Conservation (phyloP, 2,113 vertebrate species). For the Rhipidura dahli region DNA sequence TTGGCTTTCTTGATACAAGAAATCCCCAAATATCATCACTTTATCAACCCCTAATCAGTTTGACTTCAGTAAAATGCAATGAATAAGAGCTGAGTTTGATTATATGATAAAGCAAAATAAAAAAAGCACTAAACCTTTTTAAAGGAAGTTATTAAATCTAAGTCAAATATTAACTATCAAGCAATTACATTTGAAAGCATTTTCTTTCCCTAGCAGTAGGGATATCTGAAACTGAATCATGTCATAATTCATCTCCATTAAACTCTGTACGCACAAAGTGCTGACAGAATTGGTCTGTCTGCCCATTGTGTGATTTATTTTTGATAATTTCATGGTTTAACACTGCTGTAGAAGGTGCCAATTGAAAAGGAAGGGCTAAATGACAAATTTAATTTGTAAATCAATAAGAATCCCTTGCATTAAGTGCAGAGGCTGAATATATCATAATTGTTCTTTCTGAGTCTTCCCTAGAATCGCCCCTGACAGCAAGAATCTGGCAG, state of each 20-base stretch:
- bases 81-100: neutral
- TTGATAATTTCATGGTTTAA: neutral
- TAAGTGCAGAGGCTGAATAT: neutral
- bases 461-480: accelerated
- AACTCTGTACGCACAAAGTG: neutral
- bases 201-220: neutral
- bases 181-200: neutral
- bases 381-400: neutral
- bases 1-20: neutral
- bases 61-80: neutral
- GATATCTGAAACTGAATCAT: neutral
- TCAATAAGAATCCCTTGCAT: neutral
- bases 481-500: neutral
- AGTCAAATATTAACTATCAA: neutral
- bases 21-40: neutral
- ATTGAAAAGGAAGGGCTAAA: neutral
- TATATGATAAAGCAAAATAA: neutral
- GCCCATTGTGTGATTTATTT: neutral
- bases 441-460: neutral
- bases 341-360: neutral
- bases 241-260: neutral
- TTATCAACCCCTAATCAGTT: neutral
- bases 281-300: neutral
- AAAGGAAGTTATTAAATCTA: neutral
- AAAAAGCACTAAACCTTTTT: neutral